Conservation (phyloP, 2,113 vertebrate genomes). For the Passer domesticus region DNA sequence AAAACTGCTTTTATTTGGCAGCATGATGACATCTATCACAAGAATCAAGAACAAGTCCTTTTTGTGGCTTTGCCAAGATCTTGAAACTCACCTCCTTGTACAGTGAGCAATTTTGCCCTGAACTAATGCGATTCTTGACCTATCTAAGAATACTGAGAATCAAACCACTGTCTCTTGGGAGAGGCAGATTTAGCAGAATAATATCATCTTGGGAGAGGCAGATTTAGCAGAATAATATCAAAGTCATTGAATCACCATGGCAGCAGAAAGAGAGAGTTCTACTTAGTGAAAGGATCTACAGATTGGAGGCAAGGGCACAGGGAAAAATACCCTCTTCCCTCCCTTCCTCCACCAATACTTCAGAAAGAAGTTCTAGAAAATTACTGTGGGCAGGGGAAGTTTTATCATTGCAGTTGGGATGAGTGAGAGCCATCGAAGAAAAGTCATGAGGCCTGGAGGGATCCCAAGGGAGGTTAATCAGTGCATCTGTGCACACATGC, state of each 20-base stretch:
- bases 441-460: not conserved
- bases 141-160: constrained; percentile 12
- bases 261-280: constrained; percentile 41
- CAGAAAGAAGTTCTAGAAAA: not conserved
- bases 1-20: constrained; percentile 9
- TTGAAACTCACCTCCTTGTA: constrained; percentile 50
- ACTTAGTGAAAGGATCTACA: not conserved
- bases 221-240: constrained; percentile 61
- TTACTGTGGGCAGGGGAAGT: fast-evolving
- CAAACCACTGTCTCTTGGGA: constrained; percentile 30
- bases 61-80: constrained; percentile 34
- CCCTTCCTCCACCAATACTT: not conserved
- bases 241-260: constrained; percentile 58
- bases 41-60: not conserved
- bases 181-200: constrained; percentile 57
- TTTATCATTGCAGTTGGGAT: fast-evolving
- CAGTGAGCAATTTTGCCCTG: constrained; percentile 43
- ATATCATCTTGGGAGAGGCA: constrained; percentile 54
- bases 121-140: constrained; percentile 66
- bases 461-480: not conserved
- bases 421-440: not conserved
- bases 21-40: not conserved
- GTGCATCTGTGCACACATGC: not conserved
- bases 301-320: not conserved
- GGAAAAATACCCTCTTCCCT: not conserved